Base-by-base conservation (phyloP, 2,113 vertebrate genomes). In the Erinaceus europaeus region DNA sequence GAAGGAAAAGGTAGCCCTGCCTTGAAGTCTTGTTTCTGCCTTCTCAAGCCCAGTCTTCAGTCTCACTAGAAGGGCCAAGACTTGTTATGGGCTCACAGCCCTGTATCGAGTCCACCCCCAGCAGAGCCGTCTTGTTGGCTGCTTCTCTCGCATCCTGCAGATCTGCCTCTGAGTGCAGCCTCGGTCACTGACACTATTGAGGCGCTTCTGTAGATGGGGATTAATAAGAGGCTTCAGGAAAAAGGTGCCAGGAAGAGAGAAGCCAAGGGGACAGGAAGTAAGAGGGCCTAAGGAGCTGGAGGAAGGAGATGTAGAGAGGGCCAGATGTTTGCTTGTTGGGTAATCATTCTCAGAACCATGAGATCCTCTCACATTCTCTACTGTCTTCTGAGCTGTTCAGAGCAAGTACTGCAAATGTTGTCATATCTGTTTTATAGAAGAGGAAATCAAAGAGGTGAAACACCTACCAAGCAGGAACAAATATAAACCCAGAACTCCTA, bases 371-470 rank as follows among this genome's bases (percentile, higher is more conserved):
- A 25, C 81, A 78, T 92, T 72, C 84, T 90, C 86, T 90, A 84
- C 72, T 74, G 84, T 77, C 79, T 89, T 95, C 93, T 46, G 86
- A 87, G 86, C 74, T 78, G 86, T 90, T 86, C 92, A 89, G 62
- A 85, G 81, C 82, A 78, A 94, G 90, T 62, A 82, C 82, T 95
- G 89, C 67, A 52, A 91, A 74, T 92, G 57, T 29, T 76, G 27
- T 96, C 94, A 95, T 85, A 90, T 94, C 95, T 55, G 38, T 87
- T 94, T 93, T 36, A 52, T 34, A 80, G 55, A 3, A 10, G 84
- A 92, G 65, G 87, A 91, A 78, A 52, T 76, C n/a, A 84, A 34
- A 87, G 73, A 85, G 34, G 50, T 90, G 18, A 90, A 79, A 76
- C 13, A 48, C 71, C n/a, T 71, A 18, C 29, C 64, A 64, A 44